A percentile compares a stretch with the other conserved stretches of the same genome.
phyloP scores from a whole-genome alignment of 1,140 invertebrate genomes.

The Cotesia typhae region DNA sequence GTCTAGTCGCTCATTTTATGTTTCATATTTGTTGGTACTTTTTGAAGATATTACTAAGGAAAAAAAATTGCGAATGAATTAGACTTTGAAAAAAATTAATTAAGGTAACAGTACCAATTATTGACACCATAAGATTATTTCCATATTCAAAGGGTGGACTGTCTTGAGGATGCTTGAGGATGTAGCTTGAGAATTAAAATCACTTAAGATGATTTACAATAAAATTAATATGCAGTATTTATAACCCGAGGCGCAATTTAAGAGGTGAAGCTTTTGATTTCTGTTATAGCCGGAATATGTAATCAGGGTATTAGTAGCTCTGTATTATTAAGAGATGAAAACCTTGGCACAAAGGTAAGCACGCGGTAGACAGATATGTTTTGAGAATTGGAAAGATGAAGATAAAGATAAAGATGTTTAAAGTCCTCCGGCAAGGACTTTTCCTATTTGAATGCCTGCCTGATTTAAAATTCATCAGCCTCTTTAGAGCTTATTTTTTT shows the following conservation, averaged over 20 bases:
- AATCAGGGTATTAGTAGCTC: constrained; percentile 62
- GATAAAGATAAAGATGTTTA: constrained; percentile 41
- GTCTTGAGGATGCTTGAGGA: too few relatives aligned
- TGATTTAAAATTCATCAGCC: constrained; percentile 67
- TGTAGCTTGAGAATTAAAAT: not conserved
- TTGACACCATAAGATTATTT: too few relatives aligned
- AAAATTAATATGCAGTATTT: constrained; percentile 57
- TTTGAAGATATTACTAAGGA: too few relatives aligned
- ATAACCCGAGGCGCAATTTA: constrained; percentile 58
- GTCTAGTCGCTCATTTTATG: not conserved
- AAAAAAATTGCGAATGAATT: too few relatives aligned
- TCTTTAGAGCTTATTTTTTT: constrained; percentile 66
- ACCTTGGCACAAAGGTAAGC: not conserved
- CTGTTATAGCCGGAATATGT: constrained; percentile 56
- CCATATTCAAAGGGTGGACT: too few relatives aligned
- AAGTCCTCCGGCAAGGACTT: constrained; percentile 62
- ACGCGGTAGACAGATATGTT: not conserved
- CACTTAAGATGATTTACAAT: constrained; percentile 51
- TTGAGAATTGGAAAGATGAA: not conserved
- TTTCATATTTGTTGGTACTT: too few relatives aligned
- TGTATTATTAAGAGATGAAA: constrained; percentile 46
- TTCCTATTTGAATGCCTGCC: constrained; percentile 60
- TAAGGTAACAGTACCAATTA: too few relatives aligned
- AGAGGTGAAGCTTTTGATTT: constrained; percentile 52
- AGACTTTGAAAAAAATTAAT: too few relatives aligned